phyloP scores from a whole-genome alignment of 2,113 vertebrate genomes.

The Tricholaema leucomelas region DNA sequence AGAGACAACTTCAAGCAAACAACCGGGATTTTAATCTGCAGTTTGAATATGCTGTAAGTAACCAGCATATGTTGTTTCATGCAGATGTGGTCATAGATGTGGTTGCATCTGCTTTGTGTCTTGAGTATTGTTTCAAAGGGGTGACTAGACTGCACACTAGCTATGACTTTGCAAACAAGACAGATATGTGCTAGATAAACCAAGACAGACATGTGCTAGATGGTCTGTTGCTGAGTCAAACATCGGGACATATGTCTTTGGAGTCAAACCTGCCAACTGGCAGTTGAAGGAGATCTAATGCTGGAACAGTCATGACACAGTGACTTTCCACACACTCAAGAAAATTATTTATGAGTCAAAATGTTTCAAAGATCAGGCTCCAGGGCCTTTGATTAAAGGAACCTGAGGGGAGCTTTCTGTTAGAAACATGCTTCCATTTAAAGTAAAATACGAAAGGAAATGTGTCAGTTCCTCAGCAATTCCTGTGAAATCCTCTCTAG shows the following conservation, averaged over 20 bases:
- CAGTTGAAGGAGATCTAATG: background rate
- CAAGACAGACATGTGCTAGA: background rate
- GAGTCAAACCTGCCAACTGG: background rate
- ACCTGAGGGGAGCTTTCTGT: background rate
- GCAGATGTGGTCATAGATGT: conserved; percentile 9
- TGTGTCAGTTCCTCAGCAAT: conserved; percentile 50
- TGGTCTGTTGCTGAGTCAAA: background rate
- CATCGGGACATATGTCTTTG: background rate
- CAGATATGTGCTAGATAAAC: background rate
- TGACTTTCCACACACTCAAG: background rate
- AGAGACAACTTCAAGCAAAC: conserved; percentile 86
- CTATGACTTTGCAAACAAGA: background rate
- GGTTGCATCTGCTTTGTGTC: background rate
- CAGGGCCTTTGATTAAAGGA: background rate
- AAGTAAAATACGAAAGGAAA: conserved; percentile 49
- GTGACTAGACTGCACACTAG: background rate
- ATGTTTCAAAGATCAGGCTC: background rate
- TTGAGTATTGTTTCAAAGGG: background rate
- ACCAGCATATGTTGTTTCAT: background rate
- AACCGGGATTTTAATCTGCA: conserved; percentile 83
- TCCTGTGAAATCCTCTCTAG: conserved; percentile 5
- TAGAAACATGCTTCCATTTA: background rate
- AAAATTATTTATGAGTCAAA: background rate
- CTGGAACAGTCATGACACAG: background rate
- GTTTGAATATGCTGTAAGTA: conserved; percentile 88